A percentile compares a stretch with the other conserved stretches of the same genome.
These are phyloP conservation scores for Brotula barbata DNA, from an alignment of 2,797 vertebrate genomes.

Conservation along the genomic window DNA sequence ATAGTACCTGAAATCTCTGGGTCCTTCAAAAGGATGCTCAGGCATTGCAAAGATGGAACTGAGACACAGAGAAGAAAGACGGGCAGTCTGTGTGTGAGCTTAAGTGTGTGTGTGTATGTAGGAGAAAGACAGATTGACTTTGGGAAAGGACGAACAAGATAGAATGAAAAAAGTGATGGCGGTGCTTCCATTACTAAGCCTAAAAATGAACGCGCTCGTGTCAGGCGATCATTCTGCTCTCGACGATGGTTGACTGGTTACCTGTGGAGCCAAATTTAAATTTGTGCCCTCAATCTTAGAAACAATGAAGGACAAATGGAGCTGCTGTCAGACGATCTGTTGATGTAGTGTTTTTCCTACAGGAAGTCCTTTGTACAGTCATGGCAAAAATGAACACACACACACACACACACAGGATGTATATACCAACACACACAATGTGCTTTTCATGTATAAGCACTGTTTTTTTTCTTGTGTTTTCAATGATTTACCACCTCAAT, in stretches of 20 bases:
- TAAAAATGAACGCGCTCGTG: conserved; percentile 6
- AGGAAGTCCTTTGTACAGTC: conserved; percentile 5
- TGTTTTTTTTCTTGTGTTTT: too few species aligned
- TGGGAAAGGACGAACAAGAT: conserved; percentile 1
- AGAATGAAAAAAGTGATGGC: not conserved
- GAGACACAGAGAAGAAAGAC: too few species aligned
- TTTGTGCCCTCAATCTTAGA: conserved; percentile 13
- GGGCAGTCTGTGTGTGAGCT: conserved; percentile 2
- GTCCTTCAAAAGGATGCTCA: too few species aligned
- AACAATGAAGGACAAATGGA: conserved; percentile 19
- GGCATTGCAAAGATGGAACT: too few species aligned
- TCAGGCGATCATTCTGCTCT: conserved; percentile 12
- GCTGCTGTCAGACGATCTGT: not conserved
- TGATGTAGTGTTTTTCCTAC: not conserved
- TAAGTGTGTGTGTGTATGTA: conserved; percentile 4
- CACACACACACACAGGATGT: not conserved
- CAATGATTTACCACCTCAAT: too few species aligned
- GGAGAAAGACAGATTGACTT: conserved; percentile 2
- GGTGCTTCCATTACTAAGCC: conserved; percentile 4
- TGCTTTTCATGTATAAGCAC: not conserved
- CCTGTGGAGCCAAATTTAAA: conserved; percentile 29
- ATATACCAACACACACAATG: conserved; percentile 1
- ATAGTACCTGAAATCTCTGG: too few species aligned
- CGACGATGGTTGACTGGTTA: conserved; percentile 7
- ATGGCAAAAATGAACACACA: not conserved